Percentiles rank a stretch among this genome's conserved stretches.
Evolutionary conservation across 2,797 vertebrate species (phyloP).

Genomic region (Valencia hispanica): DNA sequence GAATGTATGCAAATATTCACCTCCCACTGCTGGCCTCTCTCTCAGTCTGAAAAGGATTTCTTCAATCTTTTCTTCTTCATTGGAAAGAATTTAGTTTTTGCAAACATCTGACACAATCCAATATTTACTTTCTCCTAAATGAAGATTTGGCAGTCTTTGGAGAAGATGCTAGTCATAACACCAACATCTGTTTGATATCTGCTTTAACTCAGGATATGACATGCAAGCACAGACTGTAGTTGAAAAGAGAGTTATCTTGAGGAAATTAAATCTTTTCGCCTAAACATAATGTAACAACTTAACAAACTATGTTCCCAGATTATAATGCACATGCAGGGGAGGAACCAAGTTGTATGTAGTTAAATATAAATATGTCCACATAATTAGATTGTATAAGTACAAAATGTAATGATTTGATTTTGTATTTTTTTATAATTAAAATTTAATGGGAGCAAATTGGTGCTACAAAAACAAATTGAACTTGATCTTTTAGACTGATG

Average conservation of each 20-base stretch:
- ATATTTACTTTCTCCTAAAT: constrained; percentile 29
- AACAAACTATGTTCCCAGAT: constrained; percentile 1
- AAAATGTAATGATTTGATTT: neutral
- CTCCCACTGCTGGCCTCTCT: neutral
- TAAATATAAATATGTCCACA: neutral
- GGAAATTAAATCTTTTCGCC: constrained; percentile 10
- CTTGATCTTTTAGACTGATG: neutral
- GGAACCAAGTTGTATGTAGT: neutral
- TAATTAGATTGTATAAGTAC: neutral
- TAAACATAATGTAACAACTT: constrained; percentile 4
- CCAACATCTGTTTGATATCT: constrained; percentile 23
- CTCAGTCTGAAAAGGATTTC: constrained; percentile 18
- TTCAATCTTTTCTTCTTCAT: constrained; percentile 12
- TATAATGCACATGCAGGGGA: neutral
- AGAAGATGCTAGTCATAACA: constrained; percentile 24
- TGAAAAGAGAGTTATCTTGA: constrained; percentile 34
- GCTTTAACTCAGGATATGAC: constrained; percentile 34
- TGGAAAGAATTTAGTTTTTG: neutral
- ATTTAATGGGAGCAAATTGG: neutral
- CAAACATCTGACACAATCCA: constrained; percentile 28
- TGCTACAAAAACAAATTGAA: neutral
- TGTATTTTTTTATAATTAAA: neutral
- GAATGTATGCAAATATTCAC: neutral
- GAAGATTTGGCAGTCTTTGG: constrained; percentile 16
- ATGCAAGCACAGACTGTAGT: constrained; percentile 34